phyloP scores from a whole-genome alignment of 2,888 invertebrate species.

The Sinhomidia bicolor region DNA sequence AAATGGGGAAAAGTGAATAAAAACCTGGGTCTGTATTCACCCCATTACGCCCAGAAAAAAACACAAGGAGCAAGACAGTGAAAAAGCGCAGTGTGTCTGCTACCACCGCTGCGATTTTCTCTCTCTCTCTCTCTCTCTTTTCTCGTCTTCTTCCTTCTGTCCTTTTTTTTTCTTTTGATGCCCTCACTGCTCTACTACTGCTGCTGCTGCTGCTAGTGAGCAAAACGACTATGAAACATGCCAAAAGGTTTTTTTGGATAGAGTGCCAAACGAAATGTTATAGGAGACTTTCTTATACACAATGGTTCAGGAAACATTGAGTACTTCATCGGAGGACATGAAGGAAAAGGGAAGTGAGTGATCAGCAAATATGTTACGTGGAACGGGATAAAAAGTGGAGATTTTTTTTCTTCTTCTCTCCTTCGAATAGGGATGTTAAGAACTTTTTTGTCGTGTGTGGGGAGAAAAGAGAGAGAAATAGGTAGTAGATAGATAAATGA shows the following conservation, averaged over 20 bases:
- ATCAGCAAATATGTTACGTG: background rate
- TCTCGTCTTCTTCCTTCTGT: background rate
- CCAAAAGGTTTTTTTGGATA: conserved; percentile 51
- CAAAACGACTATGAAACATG: conserved; percentile 53
- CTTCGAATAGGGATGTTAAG: background rate
- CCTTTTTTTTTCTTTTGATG: too few species aligned
- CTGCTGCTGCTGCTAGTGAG: conserved; percentile 15
- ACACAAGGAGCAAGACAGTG: too few species aligned
- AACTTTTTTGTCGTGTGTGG: background rate
- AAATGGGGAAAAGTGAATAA: too few species aligned
- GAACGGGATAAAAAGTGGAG: background rate
- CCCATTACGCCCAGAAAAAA: too few species aligned
- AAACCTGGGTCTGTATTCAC: too few species aligned
- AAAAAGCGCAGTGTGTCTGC: too few species aligned
- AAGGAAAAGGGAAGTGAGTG: conserved; percentile 7
- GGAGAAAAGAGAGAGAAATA: background rate
- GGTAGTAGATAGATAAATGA: too few species aligned
- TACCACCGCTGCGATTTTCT: background rate
- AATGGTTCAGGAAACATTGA: conserved; percentile 27
- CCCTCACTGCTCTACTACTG: background rate
- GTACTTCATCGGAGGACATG: conserved; percentile 9
- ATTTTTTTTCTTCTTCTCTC: background rate
- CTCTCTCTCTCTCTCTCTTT: background rate
- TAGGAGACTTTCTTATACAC: background rate
- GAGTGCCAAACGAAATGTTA: conserved; percentile 61